A percentile compares a stretch with the other conserved stretches of the same genome.
phyloP scores from a whole-genome alignment of 2,888 invertebrate species.

The Hypercompe scribonia region DNA sequence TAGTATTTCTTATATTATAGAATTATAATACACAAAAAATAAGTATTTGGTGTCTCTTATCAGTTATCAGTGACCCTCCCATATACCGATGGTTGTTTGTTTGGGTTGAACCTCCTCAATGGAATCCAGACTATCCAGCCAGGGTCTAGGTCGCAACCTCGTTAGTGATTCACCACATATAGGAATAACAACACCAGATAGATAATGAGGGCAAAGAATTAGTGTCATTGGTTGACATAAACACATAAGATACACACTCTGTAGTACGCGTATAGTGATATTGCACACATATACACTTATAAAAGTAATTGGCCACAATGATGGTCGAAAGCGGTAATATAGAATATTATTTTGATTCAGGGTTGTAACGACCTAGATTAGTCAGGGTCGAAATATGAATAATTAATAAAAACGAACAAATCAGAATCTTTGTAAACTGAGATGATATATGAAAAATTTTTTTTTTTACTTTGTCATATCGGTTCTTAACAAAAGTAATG shows the following conservation, averaged over 20 bases:
- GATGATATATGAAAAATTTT: not conserved
- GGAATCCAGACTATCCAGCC: not conserved
- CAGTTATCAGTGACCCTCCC: conserved; percentile 2
- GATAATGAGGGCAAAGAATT: conserved; percentile 1
- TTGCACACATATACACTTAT: not conserved
- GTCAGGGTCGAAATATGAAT: not conserved
- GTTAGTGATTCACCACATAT: conserved; percentile 8
- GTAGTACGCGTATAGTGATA: not conserved
- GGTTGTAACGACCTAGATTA: not conserved
- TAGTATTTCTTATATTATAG: too few relatives aligned
- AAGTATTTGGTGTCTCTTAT: not conserved
- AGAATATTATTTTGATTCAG: not conserved
- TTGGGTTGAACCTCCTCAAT: conserved; percentile 7
- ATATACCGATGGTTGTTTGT: conserved; percentile 7
- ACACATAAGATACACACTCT: not conserved
- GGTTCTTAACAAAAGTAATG: not conserved
- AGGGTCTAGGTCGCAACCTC: conserved; percentile 14
- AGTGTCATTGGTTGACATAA: not conserved
- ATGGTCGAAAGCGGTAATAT: not conserved
- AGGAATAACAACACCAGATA: conserved; percentile 4
- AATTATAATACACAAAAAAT: not conserved
- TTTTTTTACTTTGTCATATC: too few relatives aligned
- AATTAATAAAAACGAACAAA: not conserved
- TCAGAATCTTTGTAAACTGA: not conserved
- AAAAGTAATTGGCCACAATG: not conserved